Conservation (phyloP, 2,797 vertebrate species). For the Tinamus major region DNA sequence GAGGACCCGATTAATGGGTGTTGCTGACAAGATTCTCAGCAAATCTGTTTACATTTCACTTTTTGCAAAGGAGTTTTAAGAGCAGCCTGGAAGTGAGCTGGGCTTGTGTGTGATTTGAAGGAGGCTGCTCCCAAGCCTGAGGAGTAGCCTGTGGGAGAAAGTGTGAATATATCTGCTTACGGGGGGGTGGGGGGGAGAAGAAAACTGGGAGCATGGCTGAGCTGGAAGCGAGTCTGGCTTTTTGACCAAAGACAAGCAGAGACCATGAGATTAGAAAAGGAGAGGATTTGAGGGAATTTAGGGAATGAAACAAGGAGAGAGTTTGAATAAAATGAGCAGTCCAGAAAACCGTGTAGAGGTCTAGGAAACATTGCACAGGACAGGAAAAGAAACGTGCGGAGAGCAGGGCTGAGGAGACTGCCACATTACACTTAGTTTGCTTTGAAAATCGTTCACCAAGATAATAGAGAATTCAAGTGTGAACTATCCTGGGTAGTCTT, state of each 20-base stretch:
- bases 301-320: neutral
- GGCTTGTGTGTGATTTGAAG: accelerated
- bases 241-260: neutral
- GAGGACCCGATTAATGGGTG: accelerated
- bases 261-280: neutral
- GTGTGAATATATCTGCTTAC: neutral
- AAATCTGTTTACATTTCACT: neutral
- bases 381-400: neutral
- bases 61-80: neutral
- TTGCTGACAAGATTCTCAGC: neutral
- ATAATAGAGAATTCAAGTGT: neutral
- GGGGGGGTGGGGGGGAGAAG: too few relatives aligned
- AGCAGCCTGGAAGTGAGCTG: neutral
- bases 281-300: neutral
- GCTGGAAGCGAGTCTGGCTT: neutral
- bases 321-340: neutral
- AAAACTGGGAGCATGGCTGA: neutral
- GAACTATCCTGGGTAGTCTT: neutral
- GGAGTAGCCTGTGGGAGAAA: neutral
- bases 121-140: neutral
- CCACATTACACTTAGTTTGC: accelerated
- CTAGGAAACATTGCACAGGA: neutral
- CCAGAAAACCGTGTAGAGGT: neutral
- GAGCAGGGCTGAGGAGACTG: neutral
- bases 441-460: neutral